Percentiles rank a stretch among this genome's conserved stretches.
Evolutionary conservation across 1,140 invertebrate species (phyloP).

Genomic region (Varroa destructor): DNA sequence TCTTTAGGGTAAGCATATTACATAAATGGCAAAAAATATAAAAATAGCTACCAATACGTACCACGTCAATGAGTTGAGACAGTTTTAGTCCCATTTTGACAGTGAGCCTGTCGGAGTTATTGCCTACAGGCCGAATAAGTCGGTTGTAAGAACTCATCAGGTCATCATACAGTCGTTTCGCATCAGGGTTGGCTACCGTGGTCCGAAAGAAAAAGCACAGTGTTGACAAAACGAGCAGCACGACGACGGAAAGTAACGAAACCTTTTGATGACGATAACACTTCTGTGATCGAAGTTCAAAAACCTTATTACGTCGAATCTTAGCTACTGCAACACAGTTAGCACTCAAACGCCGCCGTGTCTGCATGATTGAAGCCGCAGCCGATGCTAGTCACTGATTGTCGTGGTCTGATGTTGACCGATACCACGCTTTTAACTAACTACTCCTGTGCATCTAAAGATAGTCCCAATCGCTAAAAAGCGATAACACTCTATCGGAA

Average conservation of each 20-base stretch:
- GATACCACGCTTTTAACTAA: no score
- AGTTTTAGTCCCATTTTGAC: constrained; percentile 89
- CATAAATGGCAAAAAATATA: neutral
- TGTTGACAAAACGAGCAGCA: neutral
- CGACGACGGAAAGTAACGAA: neutral
- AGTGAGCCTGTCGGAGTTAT: constrained; percentile 85
- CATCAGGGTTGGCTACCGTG: constrained; percentile 61
- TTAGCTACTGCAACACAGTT: no score
- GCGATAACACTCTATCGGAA: no score
- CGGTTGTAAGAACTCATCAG: constrained; percentile 92
- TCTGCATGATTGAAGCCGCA: no score
- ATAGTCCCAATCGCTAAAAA: no score
- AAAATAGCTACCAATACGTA: constrained; percentile 48
- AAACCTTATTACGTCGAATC: no score
- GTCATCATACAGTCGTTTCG: constrained; percentile 85
- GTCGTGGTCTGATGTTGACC: no score
- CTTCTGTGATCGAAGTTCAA: no score
- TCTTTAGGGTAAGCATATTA: neutral
- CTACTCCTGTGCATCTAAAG: no score
- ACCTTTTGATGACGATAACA: no score
- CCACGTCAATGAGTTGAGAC: constrained; percentile 94
- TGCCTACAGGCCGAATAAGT: constrained; percentile 86
- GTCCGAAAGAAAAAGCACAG: neutral
- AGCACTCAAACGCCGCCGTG: no score
- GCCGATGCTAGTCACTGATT: no score